Percentiles rank a stretch among this genome's conserved stretches.
phyloP scores from a whole-genome alignment of 1,140 invertebrate species.

The Octopus bimaculoides region DNA sequence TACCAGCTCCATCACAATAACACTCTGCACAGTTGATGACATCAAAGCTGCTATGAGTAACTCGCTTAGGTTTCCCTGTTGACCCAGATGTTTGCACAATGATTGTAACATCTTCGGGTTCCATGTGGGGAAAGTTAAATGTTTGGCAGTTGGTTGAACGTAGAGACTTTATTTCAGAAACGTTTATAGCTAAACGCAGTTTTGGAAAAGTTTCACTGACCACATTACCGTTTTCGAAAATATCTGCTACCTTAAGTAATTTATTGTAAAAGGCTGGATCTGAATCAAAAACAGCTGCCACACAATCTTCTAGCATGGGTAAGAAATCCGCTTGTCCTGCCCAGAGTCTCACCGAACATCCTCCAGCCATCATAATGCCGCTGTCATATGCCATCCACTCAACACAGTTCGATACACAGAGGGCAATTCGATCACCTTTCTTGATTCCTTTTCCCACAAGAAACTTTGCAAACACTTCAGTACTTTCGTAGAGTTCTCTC shows the following conservation, averaged over 20 bases:
- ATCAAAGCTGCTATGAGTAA: not conserved
- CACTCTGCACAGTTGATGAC: not conserved
- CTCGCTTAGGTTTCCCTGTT: not conserved
- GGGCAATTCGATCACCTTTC: not conserved
- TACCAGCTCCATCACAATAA: not conserved
- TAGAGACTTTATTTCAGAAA: not conserved
- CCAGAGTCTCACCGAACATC: not conserved
- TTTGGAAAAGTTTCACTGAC: not conserved
- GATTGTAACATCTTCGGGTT: not conserved
- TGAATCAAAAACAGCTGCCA: not conserved
- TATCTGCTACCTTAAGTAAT: not conserved
- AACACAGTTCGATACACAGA: conserved; percentile 4
- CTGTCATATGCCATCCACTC: not conserved
- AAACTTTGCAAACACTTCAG: not conserved
- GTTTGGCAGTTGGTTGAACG: not conserved
- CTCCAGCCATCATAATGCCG: not conserved
- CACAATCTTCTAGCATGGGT: not conserved
- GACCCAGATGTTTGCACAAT: not conserved
- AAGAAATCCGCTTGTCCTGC: not conserved
- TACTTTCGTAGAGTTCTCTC: not conserved
- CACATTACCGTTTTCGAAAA: not conserved
- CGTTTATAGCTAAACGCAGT: not conserved
- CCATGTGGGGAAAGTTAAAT: not conserved
- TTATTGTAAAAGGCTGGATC: not conserved
- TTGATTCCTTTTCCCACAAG: not conserved